These are phyloP conservation scores for Micropterix aruncella DNA, from an alignment of 2,888 invertebrate species.

Conservation along the genomic window DNA sequence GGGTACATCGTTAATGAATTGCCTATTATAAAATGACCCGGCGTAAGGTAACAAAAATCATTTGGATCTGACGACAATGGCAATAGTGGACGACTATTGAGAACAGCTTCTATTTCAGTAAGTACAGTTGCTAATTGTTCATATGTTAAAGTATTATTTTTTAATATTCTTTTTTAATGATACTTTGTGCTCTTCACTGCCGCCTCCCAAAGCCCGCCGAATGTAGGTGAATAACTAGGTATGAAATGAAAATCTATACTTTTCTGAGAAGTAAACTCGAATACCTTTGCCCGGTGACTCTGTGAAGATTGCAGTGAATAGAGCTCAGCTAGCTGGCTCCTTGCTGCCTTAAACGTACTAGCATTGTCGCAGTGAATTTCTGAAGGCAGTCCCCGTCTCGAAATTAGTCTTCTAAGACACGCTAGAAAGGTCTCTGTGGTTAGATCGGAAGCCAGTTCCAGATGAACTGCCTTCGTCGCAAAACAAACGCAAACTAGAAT, in stretches of 20 bases:
- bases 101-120: no score
- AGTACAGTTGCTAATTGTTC: no score
- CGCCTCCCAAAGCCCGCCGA: no score
- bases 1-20: no score
- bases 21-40: conserved; percentile 10
- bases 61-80: conserved; percentile 7
- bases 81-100: conserved; percentile 7
- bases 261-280: no score
- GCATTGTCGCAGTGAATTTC: conserved; percentile 10
- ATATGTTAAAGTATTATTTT: conserved; percentile 8
- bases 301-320: conserved; percentile 5
- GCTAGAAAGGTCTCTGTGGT: background rate
- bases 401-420: background rate
- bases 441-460: no score
- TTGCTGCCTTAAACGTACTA: conserved; percentile 8
- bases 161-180: conserved; percentile 7
- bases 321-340: conserved; percentile 7
- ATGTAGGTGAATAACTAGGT: no score
- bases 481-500: no score
- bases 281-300: conserved; percentile 9
- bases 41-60: conserved; percentile 8
- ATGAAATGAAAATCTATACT: no score
- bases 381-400: conserved; percentile 7
- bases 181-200: no score
- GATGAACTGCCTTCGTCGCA: no score